phyloP scores from a whole-genome alignment of 1,140 invertebrate genomes.

The Neodiprion pinetum region DNA sequence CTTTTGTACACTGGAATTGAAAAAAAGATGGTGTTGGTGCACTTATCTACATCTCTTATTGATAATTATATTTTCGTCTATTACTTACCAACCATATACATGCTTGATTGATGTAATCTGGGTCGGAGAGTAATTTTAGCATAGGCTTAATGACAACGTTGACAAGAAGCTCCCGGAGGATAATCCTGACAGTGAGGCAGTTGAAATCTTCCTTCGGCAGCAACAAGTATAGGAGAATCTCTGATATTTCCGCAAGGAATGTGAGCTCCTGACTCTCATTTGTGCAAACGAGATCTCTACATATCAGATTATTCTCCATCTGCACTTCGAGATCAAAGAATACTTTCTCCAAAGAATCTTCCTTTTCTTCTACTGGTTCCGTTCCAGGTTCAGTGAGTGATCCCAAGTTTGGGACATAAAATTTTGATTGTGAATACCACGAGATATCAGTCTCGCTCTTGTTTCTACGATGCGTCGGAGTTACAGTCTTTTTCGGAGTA shows the following conservation, averaged over 20 bases:
- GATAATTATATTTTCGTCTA: constrained; percentile 20
- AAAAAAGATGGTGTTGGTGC: constrained; percentile 56
- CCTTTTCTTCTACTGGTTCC: constrained; percentile 38
- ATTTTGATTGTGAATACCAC: constrained; percentile 66
- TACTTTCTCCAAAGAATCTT: constrained; percentile 70
- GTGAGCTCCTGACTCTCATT: constrained; percentile 72
- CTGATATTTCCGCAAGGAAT: constrained; percentile 83
- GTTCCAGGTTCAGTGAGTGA: constrained; percentile 53
- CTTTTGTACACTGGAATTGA: constrained; percentile 75
- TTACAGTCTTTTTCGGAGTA: constrained; percentile 55
- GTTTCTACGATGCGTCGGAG: constrained; percentile 68
- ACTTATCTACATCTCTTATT: constrained; percentile 63
- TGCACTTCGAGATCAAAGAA: constrained; percentile 90
- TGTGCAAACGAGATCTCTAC: constrained; percentile 72
- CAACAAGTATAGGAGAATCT: constrained; percentile 85
- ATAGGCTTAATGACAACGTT: constrained; percentile 82
- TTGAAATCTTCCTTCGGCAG: constrained; percentile 86
- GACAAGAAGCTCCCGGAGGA: constrained; percentile 83
- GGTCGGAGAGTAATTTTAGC: constrained; percentile 85
- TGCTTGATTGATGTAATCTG: constrained; percentile 93
- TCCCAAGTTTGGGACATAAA: constrained; percentile 57
- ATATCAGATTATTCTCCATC: constrained; percentile 81
- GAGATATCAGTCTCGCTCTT: constrained; percentile 76
- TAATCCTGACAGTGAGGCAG: constrained; percentile 78
- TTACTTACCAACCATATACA: constrained; percentile 87